Base-by-base conservation (phyloP, 2,113 vertebrate genomes). In the Haplochromis burtoni region DNA sequence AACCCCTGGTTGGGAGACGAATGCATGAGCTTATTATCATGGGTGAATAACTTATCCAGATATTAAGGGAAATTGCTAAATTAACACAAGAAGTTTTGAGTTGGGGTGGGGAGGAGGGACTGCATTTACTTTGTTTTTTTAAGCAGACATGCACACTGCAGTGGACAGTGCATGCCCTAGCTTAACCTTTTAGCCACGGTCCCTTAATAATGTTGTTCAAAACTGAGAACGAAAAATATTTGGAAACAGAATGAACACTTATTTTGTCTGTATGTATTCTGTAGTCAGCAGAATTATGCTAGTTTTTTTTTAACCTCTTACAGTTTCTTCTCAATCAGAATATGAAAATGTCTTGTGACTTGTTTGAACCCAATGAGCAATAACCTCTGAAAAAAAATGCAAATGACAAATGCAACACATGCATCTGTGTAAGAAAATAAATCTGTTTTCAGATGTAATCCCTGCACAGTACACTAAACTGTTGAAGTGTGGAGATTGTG, bases 381-480 rank as follows among this genome's bases (percentile, higher is more conserved):
- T 47, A 45, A 45, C 40, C 68, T 45, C 40, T 21, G 29, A 42
- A 42, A 19, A 8, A 42, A 55, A 29, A 11, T 7, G 13, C 80
- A 14, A 38, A 17, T 49, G 6, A 35, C n/a, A 24, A 24, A 61
- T 26, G 35, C 54, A 78, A 19, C 12, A 11, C 47, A 53, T 66
- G 49, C 80, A 79, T 82, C 21, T 85, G 54, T 54, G 81, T 38
- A 51, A 17, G 21, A 10, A 33, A 78, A 47, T 17, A 54, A 63
- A 80, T 38, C 42, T 84, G 49, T 31, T 54, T 42, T 54, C 29
- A 29, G 45, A 66, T 55, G 26, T 6, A 21, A 84, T 73, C 40
- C 71, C 57, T 80, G 19, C 79, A 29, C 63, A 51, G 63, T 45
- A 57, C n/a, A 63, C 26, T 7, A 54, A 57, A 57, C 38, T 83